These are phyloP conservation scores for Callorhinus ursinus DNA, from an alignment of 2,113 vertebrate species.

Conservation along the genomic window DNA sequence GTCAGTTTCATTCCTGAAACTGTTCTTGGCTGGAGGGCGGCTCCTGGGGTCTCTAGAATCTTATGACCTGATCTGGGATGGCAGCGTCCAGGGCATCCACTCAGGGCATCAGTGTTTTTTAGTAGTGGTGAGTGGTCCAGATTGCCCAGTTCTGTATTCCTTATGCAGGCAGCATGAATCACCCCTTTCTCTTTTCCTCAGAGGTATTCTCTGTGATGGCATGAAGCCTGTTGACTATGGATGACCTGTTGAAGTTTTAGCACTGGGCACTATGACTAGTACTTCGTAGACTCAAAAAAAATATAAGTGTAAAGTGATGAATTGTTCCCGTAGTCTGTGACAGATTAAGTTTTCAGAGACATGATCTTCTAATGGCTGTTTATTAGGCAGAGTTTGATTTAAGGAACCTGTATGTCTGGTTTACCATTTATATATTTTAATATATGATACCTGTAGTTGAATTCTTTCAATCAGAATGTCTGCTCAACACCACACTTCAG, in stretches of 20 bases:
- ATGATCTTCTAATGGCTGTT: not conserved
- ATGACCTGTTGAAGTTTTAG: not conserved
- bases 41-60: not conserved
- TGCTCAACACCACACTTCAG: not conserved
- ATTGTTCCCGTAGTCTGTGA: not conserved
- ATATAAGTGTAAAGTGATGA: not conserved
- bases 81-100: not conserved
- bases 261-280: not conserved
- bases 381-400: not conserved
- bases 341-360: not conserved
- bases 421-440: not conserved
- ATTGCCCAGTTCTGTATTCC: not conserved
- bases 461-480: not conserved
- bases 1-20: not conserved
- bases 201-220: not conserved
- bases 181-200: not conserved
- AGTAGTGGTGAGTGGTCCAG: not conserved
- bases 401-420: not conserved
- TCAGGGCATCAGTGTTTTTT: not conserved
- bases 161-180: rapidly evolving
- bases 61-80: not conserved
- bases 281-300: not conserved
- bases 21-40: not conserved
- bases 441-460: not conserved
- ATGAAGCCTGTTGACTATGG: not conserved